phyloP scores from a whole-genome alignment of 2,888 invertebrate genomes.

The Pelosia muscerda region DNA sequence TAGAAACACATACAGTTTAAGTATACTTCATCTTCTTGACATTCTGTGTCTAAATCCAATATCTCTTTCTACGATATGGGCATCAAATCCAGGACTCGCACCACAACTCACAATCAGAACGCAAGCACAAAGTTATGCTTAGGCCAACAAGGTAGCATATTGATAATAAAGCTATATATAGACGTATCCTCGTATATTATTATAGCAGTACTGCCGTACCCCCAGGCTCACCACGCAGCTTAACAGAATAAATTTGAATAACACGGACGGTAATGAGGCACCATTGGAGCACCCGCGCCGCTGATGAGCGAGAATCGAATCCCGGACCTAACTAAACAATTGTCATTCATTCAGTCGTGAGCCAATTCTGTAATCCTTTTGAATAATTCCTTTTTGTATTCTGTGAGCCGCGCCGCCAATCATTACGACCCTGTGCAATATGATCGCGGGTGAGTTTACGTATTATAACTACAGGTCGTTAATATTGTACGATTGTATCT shows the following conservation, averaged over 20 bases:
- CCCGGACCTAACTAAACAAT: slow-evolving; percentile 64
- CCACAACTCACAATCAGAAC: too few species aligned
- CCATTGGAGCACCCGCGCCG: slow-evolving; percentile 52
- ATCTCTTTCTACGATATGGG: background rate
- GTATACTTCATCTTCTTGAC: too few species aligned
- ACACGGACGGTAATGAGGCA: slow-evolving; percentile 65
- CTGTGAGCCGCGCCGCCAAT: slow-evolving; percentile 34
- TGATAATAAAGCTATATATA: slow-evolving; percentile 1
- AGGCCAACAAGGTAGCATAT: background rate
- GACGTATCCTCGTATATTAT: slow-evolving; percentile 21
- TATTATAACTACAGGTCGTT: background rate
- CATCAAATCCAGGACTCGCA: too few species aligned
- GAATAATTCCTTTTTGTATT: slow-evolving; percentile 55
- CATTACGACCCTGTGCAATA: slow-evolving; percentile 19
- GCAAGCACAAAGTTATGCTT: background rate
- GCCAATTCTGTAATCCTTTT: slow-evolving; percentile 63
- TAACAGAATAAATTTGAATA: slow-evolving; percentile 77
- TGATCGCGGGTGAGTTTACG: background rate
- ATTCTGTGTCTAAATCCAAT: too few species aligned
- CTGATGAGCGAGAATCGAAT: slow-evolving; percentile 69
- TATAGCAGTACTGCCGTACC: slow-evolving; percentile 19
- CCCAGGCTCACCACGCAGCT: slow-evolving; percentile 42
- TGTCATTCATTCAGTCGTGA: slow-evolving; percentile 63
- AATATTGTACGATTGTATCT: too few species aligned
- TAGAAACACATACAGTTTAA: too few species aligned